A percentile compares a stretch with the other conserved stretches of the same genome.
These are phyloP conservation scores for Cheilosia variabilis DNA, from an alignment of 2,888 invertebrate species.

Conservation along the genomic window DNA sequence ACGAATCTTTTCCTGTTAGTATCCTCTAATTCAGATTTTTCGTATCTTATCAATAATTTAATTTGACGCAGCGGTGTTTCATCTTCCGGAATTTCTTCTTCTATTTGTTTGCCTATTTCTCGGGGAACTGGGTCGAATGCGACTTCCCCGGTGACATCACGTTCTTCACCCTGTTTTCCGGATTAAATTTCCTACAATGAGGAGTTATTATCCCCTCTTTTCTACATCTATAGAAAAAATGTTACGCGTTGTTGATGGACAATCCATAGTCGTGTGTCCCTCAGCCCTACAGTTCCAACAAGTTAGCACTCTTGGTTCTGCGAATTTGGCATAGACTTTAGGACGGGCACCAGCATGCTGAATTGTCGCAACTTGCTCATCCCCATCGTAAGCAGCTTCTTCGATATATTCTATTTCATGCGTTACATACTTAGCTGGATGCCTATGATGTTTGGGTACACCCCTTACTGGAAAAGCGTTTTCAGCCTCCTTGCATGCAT, in stretches of 20 bases:
- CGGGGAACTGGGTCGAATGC: constrained; percentile 7
- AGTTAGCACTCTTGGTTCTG: background rate
- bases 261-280: background rate
- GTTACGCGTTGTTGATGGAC: background rate
- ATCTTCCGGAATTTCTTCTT: background rate
- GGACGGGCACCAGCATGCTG: background rate
- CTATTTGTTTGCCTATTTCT: background rate
- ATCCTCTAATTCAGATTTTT: too few species aligned
- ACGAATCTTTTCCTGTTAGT: background rate
- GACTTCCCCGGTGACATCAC: background rate
- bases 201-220: constrained; percentile 7
- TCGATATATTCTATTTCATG: background rate
- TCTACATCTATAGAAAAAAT: background rate
- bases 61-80: too few species aligned
- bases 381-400: background rate
- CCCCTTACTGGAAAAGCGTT: background rate
- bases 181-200: background rate
- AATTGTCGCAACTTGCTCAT: background rate
- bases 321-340: too few species aligned
- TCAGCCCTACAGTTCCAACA: constrained; percentile 8
- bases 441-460: background rate
- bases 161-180: constrained; percentile 21
- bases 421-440: background rate
- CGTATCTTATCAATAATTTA: too few species aligned
- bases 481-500: constrained; percentile 15